Percentiles rank a stretch among this genome's conserved stretches.
These are phyloP conservation scores for Aviceda subcristata DNA, from an alignment of 2,113 vertebrate species.

Conservation along the genomic window DNA sequence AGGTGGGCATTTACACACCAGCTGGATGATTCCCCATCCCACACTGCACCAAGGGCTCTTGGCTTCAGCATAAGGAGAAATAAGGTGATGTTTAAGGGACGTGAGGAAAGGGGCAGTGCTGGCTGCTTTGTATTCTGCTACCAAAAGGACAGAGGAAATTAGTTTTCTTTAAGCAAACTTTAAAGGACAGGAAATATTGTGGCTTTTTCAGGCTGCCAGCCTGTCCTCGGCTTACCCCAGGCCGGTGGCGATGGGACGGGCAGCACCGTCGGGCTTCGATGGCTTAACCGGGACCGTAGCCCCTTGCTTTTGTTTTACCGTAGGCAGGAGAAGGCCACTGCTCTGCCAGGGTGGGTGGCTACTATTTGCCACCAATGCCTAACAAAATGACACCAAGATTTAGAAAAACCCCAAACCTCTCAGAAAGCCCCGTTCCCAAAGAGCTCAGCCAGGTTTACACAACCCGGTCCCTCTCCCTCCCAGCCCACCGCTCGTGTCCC, in stretches of 20 bases:
- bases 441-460: not conserved
- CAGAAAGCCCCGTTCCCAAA: not conserved
- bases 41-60: not conserved
- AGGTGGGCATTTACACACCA: accelerated
- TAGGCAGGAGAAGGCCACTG: not conserved
- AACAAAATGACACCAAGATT: not conserved
- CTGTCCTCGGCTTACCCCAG: not conserved
- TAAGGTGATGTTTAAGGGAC: not conserved
- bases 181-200: constrained; percentile 36
- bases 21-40: not conserved
- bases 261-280: accelerated
- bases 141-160: constrained; percentile 1
- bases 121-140: constrained; percentile 13
- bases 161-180: constrained; percentile 11
- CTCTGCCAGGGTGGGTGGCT: not conserved
- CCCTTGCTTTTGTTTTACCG: accelerated
- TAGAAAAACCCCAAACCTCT: no score
- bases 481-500: not conserved
- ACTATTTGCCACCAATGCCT: not conserved
- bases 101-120: not conserved
- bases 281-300: accelerated
- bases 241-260: accelerated
- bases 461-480: not conserved
- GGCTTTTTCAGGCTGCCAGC: not conserved
- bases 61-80: not conserved